phyloP scores from a whole-genome alignment of 2,888 invertebrate species.

The Terebella lapidaria region DNA sequence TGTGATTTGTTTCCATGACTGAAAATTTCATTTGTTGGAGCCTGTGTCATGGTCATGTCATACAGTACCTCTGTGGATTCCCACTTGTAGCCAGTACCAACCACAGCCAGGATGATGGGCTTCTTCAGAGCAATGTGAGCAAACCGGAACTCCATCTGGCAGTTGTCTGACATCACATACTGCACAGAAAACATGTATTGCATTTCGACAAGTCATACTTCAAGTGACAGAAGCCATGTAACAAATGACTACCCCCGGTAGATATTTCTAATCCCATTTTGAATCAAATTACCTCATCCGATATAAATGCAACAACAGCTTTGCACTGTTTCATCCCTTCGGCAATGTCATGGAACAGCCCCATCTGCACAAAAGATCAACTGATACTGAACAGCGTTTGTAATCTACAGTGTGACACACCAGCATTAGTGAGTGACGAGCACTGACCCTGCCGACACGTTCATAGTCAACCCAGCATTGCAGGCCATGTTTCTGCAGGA shows the following conservation, averaged over 20 bases:
- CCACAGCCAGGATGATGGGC: conserved; percentile 45
- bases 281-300: conserved; percentile 48
- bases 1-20: background rate
- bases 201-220: background rate
- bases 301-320: conserved; percentile 47
- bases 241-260: background rate
- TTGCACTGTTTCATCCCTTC: conserved; percentile 45
- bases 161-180: conserved; percentile 46
- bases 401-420: too few relatives aligned
- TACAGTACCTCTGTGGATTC: conserved; percentile 46
- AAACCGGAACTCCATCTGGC: conserved; percentile 50
- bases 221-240: background rate
- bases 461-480: conserved; percentile 49
- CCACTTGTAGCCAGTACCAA: conserved; percentile 47
- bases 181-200: conserved; percentile 24
- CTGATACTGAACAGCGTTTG: too few relatives aligned
- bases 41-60: too few relatives aligned
- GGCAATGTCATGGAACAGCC: conserved; percentile 48
- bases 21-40: background rate
- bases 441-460: conserved; percentile 40
- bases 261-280: too few relatives aligned
- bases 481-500: conserved; percentile 37
- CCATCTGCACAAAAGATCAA: conserved; percentile 33
- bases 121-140: conserved; percentile 40
- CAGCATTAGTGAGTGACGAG: too few relatives aligned